Conservation (phyloP, 2,113 vertebrate species). For the Alligator sinensis region DNA sequence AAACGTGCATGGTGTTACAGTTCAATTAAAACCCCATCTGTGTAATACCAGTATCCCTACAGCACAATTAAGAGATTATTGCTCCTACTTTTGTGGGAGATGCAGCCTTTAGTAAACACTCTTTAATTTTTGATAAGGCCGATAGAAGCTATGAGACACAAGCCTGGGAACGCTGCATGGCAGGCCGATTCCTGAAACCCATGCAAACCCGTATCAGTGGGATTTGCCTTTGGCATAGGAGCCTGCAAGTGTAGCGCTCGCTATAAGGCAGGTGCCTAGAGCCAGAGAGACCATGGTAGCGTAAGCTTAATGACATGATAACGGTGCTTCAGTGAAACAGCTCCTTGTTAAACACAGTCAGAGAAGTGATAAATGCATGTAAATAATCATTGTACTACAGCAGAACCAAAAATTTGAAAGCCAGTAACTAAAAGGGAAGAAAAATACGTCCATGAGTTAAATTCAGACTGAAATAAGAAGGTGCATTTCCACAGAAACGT, state of each 20-base stretch:
- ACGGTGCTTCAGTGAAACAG: too few species aligned
- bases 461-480: too few species aligned
- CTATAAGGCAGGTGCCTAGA: not conserved
- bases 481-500: too few species aligned
- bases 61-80: not conserved
- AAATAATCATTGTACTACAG: too few species aligned
- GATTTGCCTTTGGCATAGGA: not conserved
- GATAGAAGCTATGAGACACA: not conserved
- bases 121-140: not conserved
- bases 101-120: not conserved
- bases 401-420: too few species aligned
- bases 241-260: not conserved
- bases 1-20: not conserved
- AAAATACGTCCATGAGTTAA: too few species aligned
- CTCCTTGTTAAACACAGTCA: too few species aligned
- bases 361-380: too few species aligned
- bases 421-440: too few species aligned
- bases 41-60: not conserved
- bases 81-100: not conserved
- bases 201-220: not conserved
- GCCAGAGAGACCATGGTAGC: too few species aligned
- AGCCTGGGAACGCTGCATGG: not conserved
- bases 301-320: too few species aligned
- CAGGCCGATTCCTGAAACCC: not conserved
- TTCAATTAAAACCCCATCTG: not conserved